Conservation (phyloP, 2,888 invertebrate species). For the Leucophenga maculata region DNA sequence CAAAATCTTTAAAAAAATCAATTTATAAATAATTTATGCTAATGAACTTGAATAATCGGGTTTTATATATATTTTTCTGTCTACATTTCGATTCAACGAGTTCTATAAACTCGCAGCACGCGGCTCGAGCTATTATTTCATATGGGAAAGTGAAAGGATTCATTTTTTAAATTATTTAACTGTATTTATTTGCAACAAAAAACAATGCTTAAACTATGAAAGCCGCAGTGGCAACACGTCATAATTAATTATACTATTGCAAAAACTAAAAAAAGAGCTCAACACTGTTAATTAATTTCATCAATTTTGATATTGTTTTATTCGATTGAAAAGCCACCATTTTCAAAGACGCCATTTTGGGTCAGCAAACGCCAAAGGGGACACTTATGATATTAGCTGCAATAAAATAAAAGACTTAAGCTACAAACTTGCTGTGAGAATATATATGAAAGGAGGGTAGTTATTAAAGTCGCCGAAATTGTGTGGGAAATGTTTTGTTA, state of each 20-base stretch:
- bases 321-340: constrained; percentile 36
- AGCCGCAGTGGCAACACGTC: constrained; percentile 22
- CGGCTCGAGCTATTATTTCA: neutral
- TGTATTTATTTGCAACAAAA: neutral
- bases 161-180: neutral
- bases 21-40: constrained; percentile 45
- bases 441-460: no score
- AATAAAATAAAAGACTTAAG: constrained; percentile 49
- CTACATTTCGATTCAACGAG: constrained; percentile 11
- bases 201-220: neutral
- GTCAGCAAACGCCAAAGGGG: constrained; percentile 33
- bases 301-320: neutral
- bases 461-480: no score
- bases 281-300: constrained; percentile 24
- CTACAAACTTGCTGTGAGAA: constrained; percentile 43
- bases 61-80: constrained; percentile 49
- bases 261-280: constrained; percentile 32
- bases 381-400: neutral
- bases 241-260: constrained; percentile 49
- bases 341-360: constrained; percentile 47
- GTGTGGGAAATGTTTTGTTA: no score
- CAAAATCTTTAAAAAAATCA: constrained; percentile 44
- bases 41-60: constrained; percentile 49
- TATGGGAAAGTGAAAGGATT: constrained; percentile 27
- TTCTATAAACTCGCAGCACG: neutral